These are phyloP conservation scores for Ochropacha duplaris DNA, from an alignment of 2,888 invertebrate genomes.

Conservation along the genomic window DNA sequence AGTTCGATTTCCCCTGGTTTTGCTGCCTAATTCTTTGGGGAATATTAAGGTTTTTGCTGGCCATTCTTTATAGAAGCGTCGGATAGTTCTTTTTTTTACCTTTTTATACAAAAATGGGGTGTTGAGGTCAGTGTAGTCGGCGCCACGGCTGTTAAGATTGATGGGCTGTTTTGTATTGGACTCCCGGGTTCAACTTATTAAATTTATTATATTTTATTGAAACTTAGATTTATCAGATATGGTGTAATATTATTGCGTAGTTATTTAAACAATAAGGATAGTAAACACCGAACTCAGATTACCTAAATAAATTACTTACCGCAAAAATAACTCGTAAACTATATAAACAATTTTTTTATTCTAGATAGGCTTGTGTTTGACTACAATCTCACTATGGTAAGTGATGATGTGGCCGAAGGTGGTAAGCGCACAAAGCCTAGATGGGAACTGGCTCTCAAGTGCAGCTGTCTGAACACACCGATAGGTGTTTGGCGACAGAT, in stretches of 20 bases:
- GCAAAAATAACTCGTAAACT: too few relatives aligned
- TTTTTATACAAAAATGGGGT: conserved; percentile 61
- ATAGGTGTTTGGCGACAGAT: too few relatives aligned
- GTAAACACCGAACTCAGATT: too few relatives aligned
- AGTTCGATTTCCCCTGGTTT: conserved; percentile 30
- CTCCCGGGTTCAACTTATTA: conserved; percentile 51
- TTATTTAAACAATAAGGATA: too few relatives aligned
- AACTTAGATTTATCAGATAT: conserved; percentile 47
- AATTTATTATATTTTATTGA: conserved; percentile 53
- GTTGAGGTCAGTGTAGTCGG: conserved; percentile 72
- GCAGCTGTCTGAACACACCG: too few relatives aligned
- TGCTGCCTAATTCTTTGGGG: conserved; percentile 21
- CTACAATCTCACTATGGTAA: too few relatives aligned
- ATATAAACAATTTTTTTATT: too few relatives aligned
- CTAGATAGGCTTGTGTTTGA: too few relatives aligned
- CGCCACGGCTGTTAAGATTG: conserved; percentile 68
- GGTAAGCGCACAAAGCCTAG: too few relatives aligned
- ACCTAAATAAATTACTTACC: background rate
- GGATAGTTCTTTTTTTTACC: conserved; percentile 45
- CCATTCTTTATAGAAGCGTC: conserved; percentile 72
- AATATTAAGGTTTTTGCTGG: conserved; percentile 62
- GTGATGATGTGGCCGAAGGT: too few relatives aligned
- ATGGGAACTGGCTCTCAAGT: too few relatives aligned
- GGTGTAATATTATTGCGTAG: conserved; percentile 27
- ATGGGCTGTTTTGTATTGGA: conserved; percentile 59